phyloP scores from a whole-genome alignment of 2,888 invertebrate genomes.

The Helleia helle region DNA sequence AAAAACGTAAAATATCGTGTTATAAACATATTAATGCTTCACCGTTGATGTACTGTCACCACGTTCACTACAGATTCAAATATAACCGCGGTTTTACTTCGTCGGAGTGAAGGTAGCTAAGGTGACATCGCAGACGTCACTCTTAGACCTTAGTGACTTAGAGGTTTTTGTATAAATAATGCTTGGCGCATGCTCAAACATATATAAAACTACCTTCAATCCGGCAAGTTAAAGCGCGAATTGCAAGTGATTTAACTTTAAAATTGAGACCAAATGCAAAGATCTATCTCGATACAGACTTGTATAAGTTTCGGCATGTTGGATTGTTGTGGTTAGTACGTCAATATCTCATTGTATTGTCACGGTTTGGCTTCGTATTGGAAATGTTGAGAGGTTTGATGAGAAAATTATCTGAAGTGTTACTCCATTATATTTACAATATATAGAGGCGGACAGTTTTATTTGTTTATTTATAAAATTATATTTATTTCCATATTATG shows the following conservation, averaged over 20 bases:
- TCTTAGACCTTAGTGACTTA: too few species aligned
- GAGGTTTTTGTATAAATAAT: too few species aligned
- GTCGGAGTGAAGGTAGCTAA: too few species aligned
- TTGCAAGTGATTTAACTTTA: too few species aligned
- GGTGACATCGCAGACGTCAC: too few species aligned
- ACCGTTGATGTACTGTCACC: slow-evolving; percentile 1
- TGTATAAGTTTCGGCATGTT: not conserved
- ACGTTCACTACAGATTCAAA: too few species aligned
- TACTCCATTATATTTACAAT: slow-evolving; percentile 7
- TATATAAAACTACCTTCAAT: too few species aligned
- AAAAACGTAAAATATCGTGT: slow-evolving; percentile 15
- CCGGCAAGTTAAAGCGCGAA: too few species aligned
- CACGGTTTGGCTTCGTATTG: not conserved
- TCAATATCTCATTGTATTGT: not conserved
- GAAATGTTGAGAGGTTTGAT: slow-evolving; percentile 2
- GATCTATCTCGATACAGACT: not conserved
- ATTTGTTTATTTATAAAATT: not conserved
- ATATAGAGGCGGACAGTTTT: slow-evolving; percentile 1
- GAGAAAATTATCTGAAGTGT: slow-evolving; percentile 9
- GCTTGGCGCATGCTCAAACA: too few species aligned
- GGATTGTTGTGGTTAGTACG: not conserved
- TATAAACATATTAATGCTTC: slow-evolving; percentile 16
- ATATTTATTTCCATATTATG: not conserved
- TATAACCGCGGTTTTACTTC: too few species aligned
- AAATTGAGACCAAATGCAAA: too few species aligned